These are phyloP conservation scores for Popillia japonica DNA, from an alignment of 1,140 invertebrate species.

Conservation along the genomic window DNA sequence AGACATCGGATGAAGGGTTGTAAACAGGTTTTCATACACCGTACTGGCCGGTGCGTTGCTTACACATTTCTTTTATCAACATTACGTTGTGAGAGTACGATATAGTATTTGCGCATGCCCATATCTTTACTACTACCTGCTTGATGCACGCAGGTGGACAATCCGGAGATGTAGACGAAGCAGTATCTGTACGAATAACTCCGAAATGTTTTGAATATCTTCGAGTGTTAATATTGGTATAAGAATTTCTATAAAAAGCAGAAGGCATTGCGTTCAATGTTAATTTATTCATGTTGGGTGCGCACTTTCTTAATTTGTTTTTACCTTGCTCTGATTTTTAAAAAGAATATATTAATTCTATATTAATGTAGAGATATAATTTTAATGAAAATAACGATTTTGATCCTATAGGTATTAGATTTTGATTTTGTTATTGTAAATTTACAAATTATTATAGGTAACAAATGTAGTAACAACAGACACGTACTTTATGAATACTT, in stretches of 20 bases:
- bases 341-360: too few relatives aligned
- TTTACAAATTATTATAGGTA: too few relatives aligned
- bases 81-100: constrained; percentile 13
- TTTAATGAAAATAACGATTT: too few relatives aligned
- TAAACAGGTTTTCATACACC: constrained; percentile 32
- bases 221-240: constrained; percentile 29
- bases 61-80: constrained; percentile 28
- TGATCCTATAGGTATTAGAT: too few relatives aligned
- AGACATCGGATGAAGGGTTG: constrained; percentile 14
- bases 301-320: background rate
- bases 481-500: too few relatives aligned
- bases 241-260: constrained; percentile 17
- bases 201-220: constrained; percentile 34
- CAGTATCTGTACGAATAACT: constrained; percentile 9
- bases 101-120: background rate
- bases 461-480: too few relatives aligned
- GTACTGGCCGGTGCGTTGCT: constrained; percentile 11
- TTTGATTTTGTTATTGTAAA: too few relatives aligned
- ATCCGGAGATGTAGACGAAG: background rate
- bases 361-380: too few relatives aligned
- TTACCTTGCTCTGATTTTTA: too few relatives aligned
- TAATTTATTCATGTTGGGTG: constrained; percentile 33
- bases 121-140: constrained; percentile 10
- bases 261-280: constrained; percentile 10
- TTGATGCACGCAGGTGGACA: constrained; percentile 21